Evolutionary conservation across 2,888 invertebrate genomes (phyloP).

Genomic region (Lordiphosa fenestrarum): DNA sequence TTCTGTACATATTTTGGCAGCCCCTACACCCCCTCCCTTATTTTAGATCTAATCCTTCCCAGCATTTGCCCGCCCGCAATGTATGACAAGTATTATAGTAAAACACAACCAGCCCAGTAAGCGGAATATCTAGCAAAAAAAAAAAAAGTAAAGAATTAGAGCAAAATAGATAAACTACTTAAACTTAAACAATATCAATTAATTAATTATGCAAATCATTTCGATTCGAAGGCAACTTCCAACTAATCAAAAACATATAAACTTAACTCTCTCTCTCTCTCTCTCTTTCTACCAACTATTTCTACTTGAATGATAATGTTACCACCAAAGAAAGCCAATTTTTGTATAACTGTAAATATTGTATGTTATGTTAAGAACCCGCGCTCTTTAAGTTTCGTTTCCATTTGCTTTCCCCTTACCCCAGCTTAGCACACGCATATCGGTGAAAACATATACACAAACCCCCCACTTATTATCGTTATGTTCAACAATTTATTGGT

Average conservation of each 20-base stretch:
- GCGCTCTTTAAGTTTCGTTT: slow-evolving; percentile 29
- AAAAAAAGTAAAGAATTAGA: slow-evolving; percentile 36
- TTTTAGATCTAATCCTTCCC: too few relatives aligned
- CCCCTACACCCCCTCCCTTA: not conserved
- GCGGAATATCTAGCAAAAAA: slow-evolving; percentile 42
- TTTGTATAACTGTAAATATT: slow-evolving; percentile 30
- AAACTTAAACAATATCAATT: slow-evolving; percentile 2
- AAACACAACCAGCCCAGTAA: slow-evolving; percentile 29
- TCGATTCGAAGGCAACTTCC: slow-evolving; percentile 4
- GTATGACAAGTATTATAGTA: slow-evolving; percentile 10
- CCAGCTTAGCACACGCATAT: too few relatives aligned
- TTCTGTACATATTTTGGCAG: slow-evolving; percentile 14
- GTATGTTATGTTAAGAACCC: slow-evolving; percentile 35
- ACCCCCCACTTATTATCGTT: not conserved
- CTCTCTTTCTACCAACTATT: slow-evolving; percentile 7
- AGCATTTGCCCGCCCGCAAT: too few relatives aligned
- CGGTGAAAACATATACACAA: slow-evolving; percentile 4
- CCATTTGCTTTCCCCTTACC: slow-evolving; percentile 14
- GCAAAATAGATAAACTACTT: slow-evolving; percentile 25
- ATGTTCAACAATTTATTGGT: slow-evolving; percentile 1
- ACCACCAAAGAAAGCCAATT: slow-evolving; percentile 36
- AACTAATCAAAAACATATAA: slow-evolving; percentile 8
- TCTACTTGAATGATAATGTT: slow-evolving; percentile 18
- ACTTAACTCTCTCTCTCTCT: too few relatives aligned
- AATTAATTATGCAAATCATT: too few relatives aligned